Evolutionary conservation across 2,113 vertebrate genomes (phyloP), one percentile per base, ranked within the genome.

Genomic region (Chionodraco myersi): DNA sequence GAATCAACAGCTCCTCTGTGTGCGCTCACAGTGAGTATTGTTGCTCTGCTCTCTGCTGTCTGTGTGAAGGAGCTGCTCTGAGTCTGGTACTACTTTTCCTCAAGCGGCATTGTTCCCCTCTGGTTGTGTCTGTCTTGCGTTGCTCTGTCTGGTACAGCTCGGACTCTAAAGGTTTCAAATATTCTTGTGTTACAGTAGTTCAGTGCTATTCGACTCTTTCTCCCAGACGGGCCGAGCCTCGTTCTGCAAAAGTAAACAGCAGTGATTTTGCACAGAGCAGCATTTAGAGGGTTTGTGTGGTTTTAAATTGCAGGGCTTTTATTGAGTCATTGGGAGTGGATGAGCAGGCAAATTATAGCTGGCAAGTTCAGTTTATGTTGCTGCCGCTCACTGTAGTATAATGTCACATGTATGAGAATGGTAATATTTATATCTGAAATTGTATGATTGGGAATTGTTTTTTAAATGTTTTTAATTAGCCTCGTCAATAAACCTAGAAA

Each of bases 1-100:
- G 44, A 23, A 65, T 54, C 63, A 79, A 49, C 80, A n/a, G 72
- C 26, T 53, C 1, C 8, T 13, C 18, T 73, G 68, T 56, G 72
- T 21, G 65, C 34, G 48, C 70, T 79, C 80, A 75, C 80, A 64
- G 90, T 91, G 41, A 91, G 90, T 90, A 77, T 69, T 77, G 77
- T 67, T 69, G 49, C 41, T 11, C 21, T 79, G 36, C 21, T 58
- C 57, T 72, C 45, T 70, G 60, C 45, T 52, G 34, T 49, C 5
- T 56, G 6, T 45, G 51, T 80, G 65, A 75, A 75, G 58, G 75
- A 45, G 77, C 60, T 59, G 70, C 63, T 72, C 79, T 83, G 75
- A 84, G 75, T 77, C 75, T 79, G 72, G 77, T 23, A 77, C 83
- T 41, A 7, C 10, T 71, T 10, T 59, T 70, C 26, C 14, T 73